Conservation (phyloP, 2,888 invertebrate species). For the Flexamia atlantica region DNA sequence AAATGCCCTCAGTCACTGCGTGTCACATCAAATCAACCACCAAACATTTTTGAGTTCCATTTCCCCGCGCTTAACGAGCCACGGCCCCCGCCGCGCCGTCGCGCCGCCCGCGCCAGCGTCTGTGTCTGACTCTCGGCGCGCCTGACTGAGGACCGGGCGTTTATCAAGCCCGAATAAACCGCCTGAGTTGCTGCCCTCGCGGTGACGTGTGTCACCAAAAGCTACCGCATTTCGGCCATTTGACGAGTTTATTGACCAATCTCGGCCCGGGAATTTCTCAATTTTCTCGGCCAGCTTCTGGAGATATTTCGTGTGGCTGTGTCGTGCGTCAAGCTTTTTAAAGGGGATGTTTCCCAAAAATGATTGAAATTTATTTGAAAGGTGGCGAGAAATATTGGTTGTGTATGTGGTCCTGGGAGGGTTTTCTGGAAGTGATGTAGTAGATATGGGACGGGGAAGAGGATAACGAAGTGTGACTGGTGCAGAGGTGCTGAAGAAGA, state of each 20-base stretch:
- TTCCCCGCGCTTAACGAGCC: not conserved
- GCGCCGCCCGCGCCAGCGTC: not conserved
- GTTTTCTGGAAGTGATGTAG: too few relatives aligned
- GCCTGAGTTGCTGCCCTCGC: not conserved
- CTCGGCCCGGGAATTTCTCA: slow-evolving; percentile 38
- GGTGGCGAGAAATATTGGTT: too few relatives aligned
- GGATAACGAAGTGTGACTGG: too few relatives aligned
- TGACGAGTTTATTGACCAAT: slow-evolving; percentile 43
- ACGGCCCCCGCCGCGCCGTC: not conserved
- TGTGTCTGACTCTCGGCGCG: not conserved
- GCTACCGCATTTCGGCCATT: slow-evolving; percentile 32
- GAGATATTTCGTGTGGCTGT: not conserved
- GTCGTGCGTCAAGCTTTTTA: not conserved
- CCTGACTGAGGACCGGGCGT: not conserved
- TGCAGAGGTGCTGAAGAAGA: too few relatives aligned
- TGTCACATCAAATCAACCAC: not conserved
- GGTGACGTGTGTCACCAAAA: slow-evolving; percentile 19
- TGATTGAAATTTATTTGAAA: slow-evolving; percentile 19
- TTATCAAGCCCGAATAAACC: slow-evolving; percentile 19
- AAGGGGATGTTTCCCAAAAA: not conserved
- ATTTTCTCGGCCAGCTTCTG: slow-evolving; percentile 26
- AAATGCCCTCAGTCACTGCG: not conserved
- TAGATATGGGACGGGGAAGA: too few relatives aligned
- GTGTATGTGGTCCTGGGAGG: too few relatives aligned
- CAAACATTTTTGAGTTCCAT: not conserved